phyloP scores from a whole-genome alignment of 1,140 invertebrate species.

The Calliphora vicina region DNA sequence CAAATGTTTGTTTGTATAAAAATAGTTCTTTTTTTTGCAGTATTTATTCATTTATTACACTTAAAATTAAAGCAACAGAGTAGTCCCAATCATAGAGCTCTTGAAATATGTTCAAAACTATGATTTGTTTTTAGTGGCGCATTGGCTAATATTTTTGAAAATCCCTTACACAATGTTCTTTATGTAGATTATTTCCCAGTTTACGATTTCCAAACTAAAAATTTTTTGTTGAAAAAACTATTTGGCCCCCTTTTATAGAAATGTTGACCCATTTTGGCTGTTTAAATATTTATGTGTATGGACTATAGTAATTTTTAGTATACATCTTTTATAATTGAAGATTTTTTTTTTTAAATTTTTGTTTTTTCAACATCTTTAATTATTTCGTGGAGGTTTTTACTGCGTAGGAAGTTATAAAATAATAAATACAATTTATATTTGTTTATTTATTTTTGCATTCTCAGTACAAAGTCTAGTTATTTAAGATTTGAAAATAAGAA shows the following conservation, averaged over 20 bases:
- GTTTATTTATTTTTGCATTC: too few relatives aligned
- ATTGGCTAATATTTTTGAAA: too few relatives aligned
- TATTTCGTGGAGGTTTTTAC: neutral
- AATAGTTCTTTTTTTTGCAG: neutral
- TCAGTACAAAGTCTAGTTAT: too few relatives aligned
- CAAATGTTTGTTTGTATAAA: neutral
- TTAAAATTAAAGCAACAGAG: neutral
- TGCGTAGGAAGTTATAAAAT: conserved; percentile 9
- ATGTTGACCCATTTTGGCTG: neutral
- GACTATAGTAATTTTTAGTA: neutral
- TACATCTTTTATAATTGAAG: neutral
- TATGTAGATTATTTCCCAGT: too few relatives aligned
- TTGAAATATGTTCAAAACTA: too few relatives aligned
- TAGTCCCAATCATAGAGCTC: neutral
- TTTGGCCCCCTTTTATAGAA: neutral
- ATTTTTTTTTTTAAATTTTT: neutral
- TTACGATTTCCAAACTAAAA: too few relatives aligned
- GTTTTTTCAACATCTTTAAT: neutral
- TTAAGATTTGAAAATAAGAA: too few relatives aligned
- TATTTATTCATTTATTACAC: neutral
- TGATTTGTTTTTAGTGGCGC: too few relatives aligned
- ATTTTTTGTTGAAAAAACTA: too few relatives aligned
- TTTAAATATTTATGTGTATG: neutral
- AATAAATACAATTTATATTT: neutral
- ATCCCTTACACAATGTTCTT: too few relatives aligned